Evolutionary conservation across 2,797 vertebrate species (phyloP).

Genomic region (Cyprinella venusta): DNA sequence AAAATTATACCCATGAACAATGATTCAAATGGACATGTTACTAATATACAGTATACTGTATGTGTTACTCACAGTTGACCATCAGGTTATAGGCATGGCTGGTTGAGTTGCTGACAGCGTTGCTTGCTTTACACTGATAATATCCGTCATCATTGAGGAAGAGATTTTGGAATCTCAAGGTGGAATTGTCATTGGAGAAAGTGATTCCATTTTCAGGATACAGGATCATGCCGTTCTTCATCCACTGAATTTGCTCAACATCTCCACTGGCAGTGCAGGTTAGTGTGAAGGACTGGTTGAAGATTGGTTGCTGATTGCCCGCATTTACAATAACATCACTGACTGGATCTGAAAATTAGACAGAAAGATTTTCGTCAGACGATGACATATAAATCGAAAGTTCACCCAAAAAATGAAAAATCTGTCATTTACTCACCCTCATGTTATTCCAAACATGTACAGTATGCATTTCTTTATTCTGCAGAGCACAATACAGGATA

Average conservation of each 20-base stretch:
- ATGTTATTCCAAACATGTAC: background rate
- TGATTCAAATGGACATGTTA: background rate
- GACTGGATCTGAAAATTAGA: conserved; percentile 13
- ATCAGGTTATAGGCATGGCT: conserved; percentile 62
- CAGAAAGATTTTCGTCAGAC: no score
- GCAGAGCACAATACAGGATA: no score
- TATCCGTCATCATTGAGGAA: conserved; percentile 63
- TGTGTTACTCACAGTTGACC: conserved; percentile 72
- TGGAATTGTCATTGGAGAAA: conserved; percentile 62
- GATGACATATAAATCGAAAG: background rate
- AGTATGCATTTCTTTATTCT: background rate
- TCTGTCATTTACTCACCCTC: background rate
- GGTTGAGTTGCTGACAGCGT: conserved; percentile 68
- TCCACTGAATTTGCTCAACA: conserved; percentile 22
- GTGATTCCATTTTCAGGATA: conserved; percentile 48
- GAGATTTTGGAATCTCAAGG: conserved; percentile 62
- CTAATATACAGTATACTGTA: background rate
- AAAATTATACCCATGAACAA: background rate
- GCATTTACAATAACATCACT: background rate
- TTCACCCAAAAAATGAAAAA: no score
- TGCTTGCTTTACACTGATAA: conserved; percentile 70
- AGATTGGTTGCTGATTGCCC: background rate
- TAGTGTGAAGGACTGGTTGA: background rate
- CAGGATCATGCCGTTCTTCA: conserved; percentile 51
- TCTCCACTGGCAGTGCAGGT: background rate